A percentile compares a stretch with the other conserved stretches of the same genome.
phyloP scores from a whole-genome alignment of 2,888 invertebrate species.

The Drosophila phalerata region DNA sequence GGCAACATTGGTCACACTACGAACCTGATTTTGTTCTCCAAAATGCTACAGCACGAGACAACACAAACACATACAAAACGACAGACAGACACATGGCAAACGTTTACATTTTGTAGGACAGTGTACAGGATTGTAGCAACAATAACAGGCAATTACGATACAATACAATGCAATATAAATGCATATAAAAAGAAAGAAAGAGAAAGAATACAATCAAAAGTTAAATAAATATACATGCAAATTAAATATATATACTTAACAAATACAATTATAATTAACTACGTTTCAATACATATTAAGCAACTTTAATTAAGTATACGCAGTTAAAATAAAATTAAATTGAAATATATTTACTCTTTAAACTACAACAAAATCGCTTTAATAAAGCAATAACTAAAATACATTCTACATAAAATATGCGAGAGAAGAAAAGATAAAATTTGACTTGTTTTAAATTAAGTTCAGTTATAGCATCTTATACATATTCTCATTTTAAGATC shows the following conservation, averaged over 20 bases:
- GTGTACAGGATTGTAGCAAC: conserved; percentile 40
- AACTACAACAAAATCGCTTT: neutral
- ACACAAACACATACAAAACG: conserved; percentile 40
- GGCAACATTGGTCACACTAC: conserved; percentile 77
- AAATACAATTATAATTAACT: conserved; percentile 2
- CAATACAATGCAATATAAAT: conserved; percentile 36
- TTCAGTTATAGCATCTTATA: no score
- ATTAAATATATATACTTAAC: conserved; percentile 8
- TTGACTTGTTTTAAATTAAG: neutral
- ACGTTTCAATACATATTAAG: conserved; percentile 1
- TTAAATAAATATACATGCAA: conserved; percentile 20
- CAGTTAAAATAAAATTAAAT: neutral
- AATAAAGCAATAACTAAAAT: neutral
- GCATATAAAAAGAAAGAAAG: conserved; percentile 36
- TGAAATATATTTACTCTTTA: neutral
- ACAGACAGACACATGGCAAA: conserved; percentile 40
- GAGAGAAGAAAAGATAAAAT: neutral
- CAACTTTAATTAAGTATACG: conserved; percentile 5
- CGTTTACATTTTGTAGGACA: conserved; percentile 42
- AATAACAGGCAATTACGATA: conserved; percentile 51
- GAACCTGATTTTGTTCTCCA: conserved; percentile 95
- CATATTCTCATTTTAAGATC: no score
- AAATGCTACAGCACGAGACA: conserved; percentile 87
- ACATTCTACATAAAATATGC: neutral
- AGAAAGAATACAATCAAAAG: conserved; percentile 36